phyloP scores from a whole-genome alignment of 1,140 invertebrate genomes.

The Carposina sasakii region DNA sequence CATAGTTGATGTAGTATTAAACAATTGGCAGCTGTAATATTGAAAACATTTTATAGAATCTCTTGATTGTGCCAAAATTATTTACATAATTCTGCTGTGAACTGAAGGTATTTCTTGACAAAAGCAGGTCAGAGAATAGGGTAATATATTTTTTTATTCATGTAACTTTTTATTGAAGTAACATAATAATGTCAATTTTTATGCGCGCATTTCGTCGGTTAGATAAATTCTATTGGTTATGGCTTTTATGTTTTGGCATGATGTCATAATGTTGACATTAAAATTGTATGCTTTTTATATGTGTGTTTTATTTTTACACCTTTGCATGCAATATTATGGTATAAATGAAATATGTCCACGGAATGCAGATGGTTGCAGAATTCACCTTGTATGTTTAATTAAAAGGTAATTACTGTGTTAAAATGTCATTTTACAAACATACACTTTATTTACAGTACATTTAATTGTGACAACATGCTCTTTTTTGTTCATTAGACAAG shows the following conservation, averaged over 20 bases:
- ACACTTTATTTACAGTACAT: no score
- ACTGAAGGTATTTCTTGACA: no score
- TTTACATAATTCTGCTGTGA: no score
- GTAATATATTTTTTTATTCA: conserved; percentile 61
- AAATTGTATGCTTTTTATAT: conserved; percentile 66
- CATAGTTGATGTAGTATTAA: no score
- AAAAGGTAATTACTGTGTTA: conserved; percentile 19
- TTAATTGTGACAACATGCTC: no score
- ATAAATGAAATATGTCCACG: conserved; percentile 26
- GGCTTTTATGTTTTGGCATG: conserved; percentile 65
- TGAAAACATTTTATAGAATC: no score
- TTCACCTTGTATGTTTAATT: conserved; percentile 33
- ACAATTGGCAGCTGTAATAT: no score
- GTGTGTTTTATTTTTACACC: conserved; percentile 44
- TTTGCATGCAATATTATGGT: conserved; percentile 55
- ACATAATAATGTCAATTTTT: conserved; percentile 45
- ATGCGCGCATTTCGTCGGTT: conserved; percentile 42
- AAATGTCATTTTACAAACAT: no score
- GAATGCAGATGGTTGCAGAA: conserved; percentile 60
- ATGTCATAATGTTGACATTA: conserved; percentile 63
- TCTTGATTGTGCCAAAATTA: conserved; percentile 63
- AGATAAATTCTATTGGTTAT: conserved; percentile 42
- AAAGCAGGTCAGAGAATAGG: conserved; percentile 45
- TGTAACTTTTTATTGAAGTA: conserved; percentile 62
- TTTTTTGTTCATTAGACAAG: no score